Base-by-base conservation (phyloP, 1,140 invertebrate species). In the Drosophila elegans region DNA sequence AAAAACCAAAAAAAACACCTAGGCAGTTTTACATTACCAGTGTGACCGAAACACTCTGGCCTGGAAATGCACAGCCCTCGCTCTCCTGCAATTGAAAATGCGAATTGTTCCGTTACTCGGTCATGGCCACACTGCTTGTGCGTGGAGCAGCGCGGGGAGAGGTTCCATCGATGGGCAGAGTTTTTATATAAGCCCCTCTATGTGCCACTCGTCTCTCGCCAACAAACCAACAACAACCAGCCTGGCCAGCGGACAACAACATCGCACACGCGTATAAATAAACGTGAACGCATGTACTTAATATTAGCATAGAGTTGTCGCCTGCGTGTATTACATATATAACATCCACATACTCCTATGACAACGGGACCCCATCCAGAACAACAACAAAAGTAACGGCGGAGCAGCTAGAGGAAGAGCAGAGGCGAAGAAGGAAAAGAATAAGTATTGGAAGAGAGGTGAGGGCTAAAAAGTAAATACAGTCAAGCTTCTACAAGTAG, bases 381-480 rank as follows among this genome's bases (percentile, higher is more conserved):
- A 69, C 46, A 63, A 62, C 34, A 74, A 66, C 51, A 64, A 56
- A 49, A 61, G 34, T 29, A 41, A 38, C 71, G 48, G 48, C 7
- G 29, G n/a, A 38, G 49, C 61, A 69, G 44, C 60, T 61, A 27
- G 9, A 74, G 27, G 68, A 67, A 59, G 41, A 68, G 46, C 13
- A 61, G 10, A 7, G 36, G 41, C 9, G 2, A 32, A 36, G 48
- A 9, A 51, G 29, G 48, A 45, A 41, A 74, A 60, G 27, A 71
- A 69, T 41, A 73, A 51, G 13, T 32, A 59, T 42, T 49, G 49
- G 51, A 34, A 57, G 59, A 54, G 59, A 54, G 59, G 67, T 60
- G 61, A 72, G 69, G 75, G 55, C 51, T 21, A 34, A 56, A 57
- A 78, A 77, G 67, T 80, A 89, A 89, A 89, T 89, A 78, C 78